Conservation (phyloP, 2,888 invertebrate species). For the Dicycla oo region DNA sequence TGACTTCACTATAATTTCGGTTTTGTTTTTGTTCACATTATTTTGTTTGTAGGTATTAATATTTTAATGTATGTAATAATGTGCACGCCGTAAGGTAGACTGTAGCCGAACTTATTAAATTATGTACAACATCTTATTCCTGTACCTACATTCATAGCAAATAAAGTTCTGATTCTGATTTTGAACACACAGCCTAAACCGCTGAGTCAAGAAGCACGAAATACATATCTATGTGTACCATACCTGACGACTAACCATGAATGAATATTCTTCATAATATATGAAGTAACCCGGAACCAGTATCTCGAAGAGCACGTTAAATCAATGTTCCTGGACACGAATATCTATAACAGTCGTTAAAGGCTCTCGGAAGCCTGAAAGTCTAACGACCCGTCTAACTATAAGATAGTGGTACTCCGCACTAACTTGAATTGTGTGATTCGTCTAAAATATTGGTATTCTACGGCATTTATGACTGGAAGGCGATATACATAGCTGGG, state of each 20-base stretch:
- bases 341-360: constrained; percentile 50
- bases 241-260: background rate
- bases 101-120: too few species aligned
- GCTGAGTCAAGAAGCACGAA: too few species aligned
- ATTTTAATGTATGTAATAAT: too few species aligned
- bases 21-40: too few species aligned
- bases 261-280: background rate
- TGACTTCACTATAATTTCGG: too few species aligned
- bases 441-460: constrained; percentile 45
- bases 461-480: constrained; percentile 5
- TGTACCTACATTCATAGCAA: too few species aligned
- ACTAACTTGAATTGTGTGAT: constrained; percentile 45
- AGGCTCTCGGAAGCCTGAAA: constrained; percentile 43
- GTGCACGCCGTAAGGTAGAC: too few species aligned
- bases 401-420: constrained; percentile 28
- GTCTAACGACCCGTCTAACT: constrained; percentile 45
- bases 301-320: constrained; percentile 42
- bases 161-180: too few species aligned
- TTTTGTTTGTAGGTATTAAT: too few species aligned
- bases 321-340: constrained; percentile 29
- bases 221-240: too few species aligned
- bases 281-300: background rate
- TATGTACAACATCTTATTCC: too few species aligned
- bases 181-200: too few species aligned
- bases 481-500: background rate